These are phyloP conservation scores for Cinclus cinclus DNA, from an alignment of 2,113 vertebrate genomes.

Conservation along the genomic window DNA sequence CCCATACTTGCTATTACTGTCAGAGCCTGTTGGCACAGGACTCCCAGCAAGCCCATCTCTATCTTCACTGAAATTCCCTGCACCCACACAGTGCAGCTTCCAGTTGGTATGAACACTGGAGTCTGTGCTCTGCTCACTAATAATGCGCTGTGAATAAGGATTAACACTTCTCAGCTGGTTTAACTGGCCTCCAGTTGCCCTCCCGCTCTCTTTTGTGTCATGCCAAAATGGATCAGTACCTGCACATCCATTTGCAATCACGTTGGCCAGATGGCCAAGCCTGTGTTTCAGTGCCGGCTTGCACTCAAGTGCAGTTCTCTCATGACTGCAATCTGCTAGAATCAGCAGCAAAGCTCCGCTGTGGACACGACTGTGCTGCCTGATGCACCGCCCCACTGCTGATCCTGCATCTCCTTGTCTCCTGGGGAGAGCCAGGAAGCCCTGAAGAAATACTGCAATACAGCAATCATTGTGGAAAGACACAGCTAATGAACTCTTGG, in stretches of 20 bases:
- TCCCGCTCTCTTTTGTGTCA: background rate
- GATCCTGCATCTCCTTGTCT: background rate
- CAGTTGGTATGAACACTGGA: background rate
- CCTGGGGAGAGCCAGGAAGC: background rate
- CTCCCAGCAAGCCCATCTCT: background rate
- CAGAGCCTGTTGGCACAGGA: background rate
- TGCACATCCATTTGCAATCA: background rate
- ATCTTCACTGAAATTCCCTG: background rate
- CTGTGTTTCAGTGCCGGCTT: background rate
- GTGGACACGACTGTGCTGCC: background rate
- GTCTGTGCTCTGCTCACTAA: background rate
- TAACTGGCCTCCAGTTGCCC: background rate
- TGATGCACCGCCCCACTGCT: background rate
- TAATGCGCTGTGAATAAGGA: rapidly evolving
- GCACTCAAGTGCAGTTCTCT: background rate
- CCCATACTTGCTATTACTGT: background rate
- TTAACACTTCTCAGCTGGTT: background rate
- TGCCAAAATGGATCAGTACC: slow-evolving; percentile 23
- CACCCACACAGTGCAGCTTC: background rate
- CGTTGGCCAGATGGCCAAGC: background rate
- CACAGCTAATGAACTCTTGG: background rate
- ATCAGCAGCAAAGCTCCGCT: background rate
- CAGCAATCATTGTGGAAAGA: background rate
- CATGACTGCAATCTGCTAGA: background rate
- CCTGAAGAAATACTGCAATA: background rate